phyloP scores from a whole-genome alignment of 1,140 invertebrate species.

The Drosophila trapezifrons region DNA sequence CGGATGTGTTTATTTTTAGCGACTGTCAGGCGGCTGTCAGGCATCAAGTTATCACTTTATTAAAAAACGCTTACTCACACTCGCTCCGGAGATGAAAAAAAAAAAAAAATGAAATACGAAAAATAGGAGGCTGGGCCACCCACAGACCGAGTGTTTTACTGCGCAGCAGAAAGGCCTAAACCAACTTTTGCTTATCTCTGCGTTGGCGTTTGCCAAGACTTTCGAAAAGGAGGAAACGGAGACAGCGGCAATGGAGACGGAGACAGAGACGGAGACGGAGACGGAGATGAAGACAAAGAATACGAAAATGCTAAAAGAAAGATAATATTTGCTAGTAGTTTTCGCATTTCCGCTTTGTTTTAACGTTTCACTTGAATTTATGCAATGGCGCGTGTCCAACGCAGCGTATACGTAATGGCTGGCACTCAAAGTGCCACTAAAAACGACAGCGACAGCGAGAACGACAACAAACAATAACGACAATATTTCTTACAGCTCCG shows the following conservation, averaged over 20 bases:
- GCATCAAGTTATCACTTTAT: constrained; percentile 78
- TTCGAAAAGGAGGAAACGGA: constrained; percentile 23
- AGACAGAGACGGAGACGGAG: constrained; percentile 14
- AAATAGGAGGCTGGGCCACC: constrained; percentile 32
- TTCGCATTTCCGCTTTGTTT: constrained; percentile 80
- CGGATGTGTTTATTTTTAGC: constrained; percentile 71
- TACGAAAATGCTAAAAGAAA: constrained; percentile 53
- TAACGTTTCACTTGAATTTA: constrained; percentile 82
- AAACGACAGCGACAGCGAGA: constrained; percentile 56
- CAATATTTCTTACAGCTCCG: constrained; percentile 75
- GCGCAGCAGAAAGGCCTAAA: constrained; percentile 64
- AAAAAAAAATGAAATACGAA: background rate
- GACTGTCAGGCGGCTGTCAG: constrained; percentile 64
- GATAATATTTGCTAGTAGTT: constrained; percentile 76
- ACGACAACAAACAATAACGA: constrained; percentile 72
- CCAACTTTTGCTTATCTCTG: constrained; percentile 69
- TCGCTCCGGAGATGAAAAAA: constrained; percentile 14
- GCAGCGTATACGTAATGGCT: constrained; percentile 78
- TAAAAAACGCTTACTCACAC: constrained; percentile 76
- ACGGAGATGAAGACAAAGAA: constrained; percentile 49
- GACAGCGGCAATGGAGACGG: constrained; percentile 1
- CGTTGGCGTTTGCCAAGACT: constrained; percentile 48
- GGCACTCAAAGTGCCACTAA: constrained; percentile 76
- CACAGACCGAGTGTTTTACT: constrained; percentile 49
- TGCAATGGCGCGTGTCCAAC: constrained; percentile 80